Evolutionary conservation across 1,140 invertebrate genomes (phyloP), one percentile per base, ranked within the genome.

Genomic region (Elysia chlorotica): DNA sequence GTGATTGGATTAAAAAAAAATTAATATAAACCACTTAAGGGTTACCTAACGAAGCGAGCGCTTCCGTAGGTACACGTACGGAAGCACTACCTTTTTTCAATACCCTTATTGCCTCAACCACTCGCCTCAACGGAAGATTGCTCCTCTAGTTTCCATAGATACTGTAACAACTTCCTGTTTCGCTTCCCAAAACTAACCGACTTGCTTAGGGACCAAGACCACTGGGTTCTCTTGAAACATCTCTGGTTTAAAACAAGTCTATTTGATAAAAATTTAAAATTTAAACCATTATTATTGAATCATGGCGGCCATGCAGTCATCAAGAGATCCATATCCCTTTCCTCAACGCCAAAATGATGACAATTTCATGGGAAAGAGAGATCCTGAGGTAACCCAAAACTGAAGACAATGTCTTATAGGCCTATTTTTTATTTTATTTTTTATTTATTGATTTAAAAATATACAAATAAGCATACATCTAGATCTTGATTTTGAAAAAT

Each of bases 321-420:
- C 72, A 31, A 76, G 86, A 48, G 78, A 87, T 75, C 85, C 85
- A 2, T 85, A 86, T 79, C 82, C 85, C 6, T 86, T 86, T 71
- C 83, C 84, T 14, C 78, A 74, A 74, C 67, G 81, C 41, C 81
- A 87, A 71, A 85, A 82, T 74, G 86, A 87, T 76, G 70, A 77
- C 41, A 76, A 85, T 25, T 87, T 86, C 73, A 71, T 65, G 61
- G 84, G 82, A 37, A 61, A 56, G 62, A 76, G 71, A 75, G 65
- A 69, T 31, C 73, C 74, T 61, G 76, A 82, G 77, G 83, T 85
- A 68, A 36, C 5, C n/a, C n/a, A n/a, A n/a, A n/a, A n/a, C n/a
- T n/a, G n/a, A n/a, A n/a, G n/a, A n/a, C n/a, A n/a, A n/a, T n/a
- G n/a, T n/a, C n/a, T n/a, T n/a, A n/a, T n/a, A n/a, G n/a, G n/a